Evolutionary conservation across 2,113 vertebrate genomes (phyloP).

Genomic region (Equus przewalskii): DNA sequence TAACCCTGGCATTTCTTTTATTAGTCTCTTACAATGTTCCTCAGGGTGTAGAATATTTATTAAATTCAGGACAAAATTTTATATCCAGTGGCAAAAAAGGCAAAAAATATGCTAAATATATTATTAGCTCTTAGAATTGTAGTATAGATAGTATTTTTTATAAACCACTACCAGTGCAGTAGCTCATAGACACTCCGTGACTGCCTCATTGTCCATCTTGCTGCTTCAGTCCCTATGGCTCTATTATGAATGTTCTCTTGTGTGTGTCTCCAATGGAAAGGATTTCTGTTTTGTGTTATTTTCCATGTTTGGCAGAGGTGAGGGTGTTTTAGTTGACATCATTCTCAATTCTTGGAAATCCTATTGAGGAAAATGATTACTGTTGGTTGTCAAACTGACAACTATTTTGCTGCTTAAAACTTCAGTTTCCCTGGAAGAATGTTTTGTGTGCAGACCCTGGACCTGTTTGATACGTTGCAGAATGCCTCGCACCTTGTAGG

Average conservation of each 20-base stretch:
- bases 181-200: conserved; percentile 46
- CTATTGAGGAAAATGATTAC: not conserved
- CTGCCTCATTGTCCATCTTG: not conserved
- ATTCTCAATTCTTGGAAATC: conserved; percentile 45
- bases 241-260: conserved; percentile 2
- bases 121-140: conserved; percentile 70
- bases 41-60: conserved; percentile 87
- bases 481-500: not conserved
- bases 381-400: conserved; percentile 46
- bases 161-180: conserved; percentile 71
- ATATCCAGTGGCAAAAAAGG: conserved; percentile 78
- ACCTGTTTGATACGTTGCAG: not conserved
- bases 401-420: conserved; percentile 41
- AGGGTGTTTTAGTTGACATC: conserved; percentile 25
- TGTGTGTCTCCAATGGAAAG: conserved; percentile 26
- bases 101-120: conserved; percentile 68
- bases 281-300: not conserved
- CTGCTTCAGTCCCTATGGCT: not conserved
- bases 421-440: not conserved
- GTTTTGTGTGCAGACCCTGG: not conserved
- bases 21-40: conserved; percentile 82
- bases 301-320: not conserved
- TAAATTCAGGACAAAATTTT: conserved; percentile 86
- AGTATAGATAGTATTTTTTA: conserved; percentile 80
- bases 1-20: conserved; percentile 76